Evolutionary conservation across 2,113 vertebrate species (phyloP), one percentile per base, ranked within the genome.

Genomic region (Asarcornis scutulata): DNA sequence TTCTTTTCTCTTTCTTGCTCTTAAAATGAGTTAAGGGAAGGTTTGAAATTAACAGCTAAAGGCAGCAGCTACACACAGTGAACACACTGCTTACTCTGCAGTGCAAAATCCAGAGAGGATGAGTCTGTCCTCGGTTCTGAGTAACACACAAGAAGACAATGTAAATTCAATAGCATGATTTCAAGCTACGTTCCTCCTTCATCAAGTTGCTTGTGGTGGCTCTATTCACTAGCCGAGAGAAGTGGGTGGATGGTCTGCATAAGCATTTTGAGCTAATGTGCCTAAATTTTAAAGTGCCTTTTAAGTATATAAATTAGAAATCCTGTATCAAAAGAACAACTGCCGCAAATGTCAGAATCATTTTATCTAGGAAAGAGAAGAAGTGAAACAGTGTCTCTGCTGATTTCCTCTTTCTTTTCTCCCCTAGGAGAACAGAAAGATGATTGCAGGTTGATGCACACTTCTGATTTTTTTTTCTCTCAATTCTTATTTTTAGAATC

Each of bases 401-500:
- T 96, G 93, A 96, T 94, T 88, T 96, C 48, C 74, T 88, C 82
- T 93, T 94, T 96, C 67, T 92, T 78, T 85, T 27, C 20, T 25
- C 52, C 63, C 13, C 78, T 88, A 91, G 74, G 78, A 88, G 86
- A 91, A 94, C 66, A 83, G 92, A 95, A 83, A 83, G 67, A 79
- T 84, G 91, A 96, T 82, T 89, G 84, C 88, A 92, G 60, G n/a
- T 96, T 91, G 86, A 93, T 96, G 96, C 69, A 89, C 12, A 36
- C 46, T 88, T 91, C 68, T 88, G 75, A 56, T 56, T 73, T 83
- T 89, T 89, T 89, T 94, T 89, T 38, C 36, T 73, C 62, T 60
- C 80, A 78, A 52, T 77, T 79, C 77, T 76, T 93, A 97, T 84
- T 97, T 94, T 97, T 91, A 94, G 93, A 85, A 74, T 42, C 53